Evolutionary conservation across 2,797 vertebrate species (phyloP).

Genomic region (Paramormyrops hopkinsi): DNA sequence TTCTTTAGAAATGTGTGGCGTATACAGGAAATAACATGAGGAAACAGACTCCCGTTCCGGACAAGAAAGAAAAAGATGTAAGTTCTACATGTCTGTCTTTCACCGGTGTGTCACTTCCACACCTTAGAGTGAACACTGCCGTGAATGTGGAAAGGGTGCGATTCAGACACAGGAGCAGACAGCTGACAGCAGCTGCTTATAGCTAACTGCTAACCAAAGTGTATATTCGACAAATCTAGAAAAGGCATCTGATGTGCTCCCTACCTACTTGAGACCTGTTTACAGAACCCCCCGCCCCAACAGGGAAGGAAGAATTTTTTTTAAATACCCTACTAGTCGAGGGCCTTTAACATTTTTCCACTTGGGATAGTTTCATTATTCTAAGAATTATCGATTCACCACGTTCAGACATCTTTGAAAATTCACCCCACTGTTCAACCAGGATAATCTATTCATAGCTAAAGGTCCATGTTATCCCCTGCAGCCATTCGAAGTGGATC

Average conservation of each 20-base stretch:
- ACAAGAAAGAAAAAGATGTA: constrained; percentile 98
- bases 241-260: background rate
- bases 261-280: background rate
- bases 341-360: background rate
- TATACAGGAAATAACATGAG: constrained; percentile 99
- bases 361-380: background rate
- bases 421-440: background rate
- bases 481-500: constrained; percentile 93
- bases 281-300: background rate
- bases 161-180: background rate
- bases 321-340: background rate
- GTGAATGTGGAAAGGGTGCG: background rate
- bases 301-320: background rate
- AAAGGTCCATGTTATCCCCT: background rate
- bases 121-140: background rate
- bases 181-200: background rate
- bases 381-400: background rate
- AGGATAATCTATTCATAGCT: background rate
- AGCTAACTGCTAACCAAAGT: background rate
- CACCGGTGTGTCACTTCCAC: background rate
- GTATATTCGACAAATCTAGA: background rate
- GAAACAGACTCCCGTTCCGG: constrained; percentile 89
- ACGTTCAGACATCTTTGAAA: background rate
- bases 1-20: constrained; percentile 90
- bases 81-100: constrained; percentile 41